Evolutionary conservation across 2,888 invertebrate species (phyloP).

Genomic region (Drosophila nr. perissopoda): DNA sequence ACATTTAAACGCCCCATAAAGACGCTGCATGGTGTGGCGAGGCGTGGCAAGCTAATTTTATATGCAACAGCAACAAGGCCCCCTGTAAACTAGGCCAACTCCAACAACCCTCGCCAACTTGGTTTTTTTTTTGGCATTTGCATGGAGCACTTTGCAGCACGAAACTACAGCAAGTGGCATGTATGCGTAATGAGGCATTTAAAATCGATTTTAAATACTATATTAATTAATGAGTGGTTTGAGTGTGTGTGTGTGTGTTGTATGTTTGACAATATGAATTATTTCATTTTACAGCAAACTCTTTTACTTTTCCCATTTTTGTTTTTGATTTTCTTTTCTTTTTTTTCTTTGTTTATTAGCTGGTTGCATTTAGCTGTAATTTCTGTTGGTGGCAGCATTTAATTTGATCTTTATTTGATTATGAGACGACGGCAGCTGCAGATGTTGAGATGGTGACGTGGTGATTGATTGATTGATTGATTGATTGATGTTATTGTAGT

Average conservation of each 20-base stretch:
- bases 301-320: conserved; percentile 5
- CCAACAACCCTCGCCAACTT: conserved; percentile 16
- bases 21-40: conserved; percentile 24
- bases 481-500: conserved; percentile 60
- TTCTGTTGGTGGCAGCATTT: conserved; percentile 48
- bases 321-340: background rate
- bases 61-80: conserved; percentile 36
- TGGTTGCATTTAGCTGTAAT: conserved; percentile 21
- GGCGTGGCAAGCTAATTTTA: conserved; percentile 46
- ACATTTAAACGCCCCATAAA: conserved; percentile 39
- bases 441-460: conserved; percentile 46
- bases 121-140: conserved; percentile 9
- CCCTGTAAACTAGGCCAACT: conserved; percentile 62
- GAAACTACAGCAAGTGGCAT: conserved; percentile 45
- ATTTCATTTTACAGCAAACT: conserved; percentile 32
- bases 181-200: conserved; percentile 53
- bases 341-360: conserved; percentile 8
- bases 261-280: conserved; percentile 45
- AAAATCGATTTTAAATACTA: background rate
- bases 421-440: conserved; percentile 63
- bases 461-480: conserved; percentile 43
- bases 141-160: conserved; percentile 45
- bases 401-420: conserved; percentile 16
- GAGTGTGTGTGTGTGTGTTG: conserved; percentile 35
- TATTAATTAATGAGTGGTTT: conserved; percentile 7